A percentile compares a stretch with the other conserved stretches of the same genome.
phyloP scores from a whole-genome alignment of 92 coral and sea anemone genomes.

The Galaxea fascicularis region DNA sequence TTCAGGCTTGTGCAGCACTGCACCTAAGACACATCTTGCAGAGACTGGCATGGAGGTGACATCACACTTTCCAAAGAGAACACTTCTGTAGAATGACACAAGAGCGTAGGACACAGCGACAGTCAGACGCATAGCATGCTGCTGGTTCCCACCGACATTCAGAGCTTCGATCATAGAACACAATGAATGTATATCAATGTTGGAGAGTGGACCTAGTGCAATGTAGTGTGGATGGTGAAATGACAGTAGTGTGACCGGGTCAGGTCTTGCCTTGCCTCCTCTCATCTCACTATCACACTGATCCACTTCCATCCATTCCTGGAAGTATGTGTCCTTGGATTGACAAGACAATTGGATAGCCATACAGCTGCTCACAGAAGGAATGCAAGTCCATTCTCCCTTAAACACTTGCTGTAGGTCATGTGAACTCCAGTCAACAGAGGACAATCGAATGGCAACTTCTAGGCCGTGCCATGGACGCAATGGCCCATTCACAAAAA shows the following conservation, averaged over 20 bases:
- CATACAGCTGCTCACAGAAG: slow-evolving; percentile 45
- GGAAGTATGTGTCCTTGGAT: background rate
- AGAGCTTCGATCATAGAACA: slow-evolving; percentile 82
- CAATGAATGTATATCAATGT: slow-evolving; percentile 67
- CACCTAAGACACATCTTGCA: slow-evolving; percentile 55
- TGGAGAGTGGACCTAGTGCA: slow-evolving; percentile 54
- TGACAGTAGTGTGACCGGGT: background rate
- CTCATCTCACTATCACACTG: background rate
- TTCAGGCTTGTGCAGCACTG: background rate
- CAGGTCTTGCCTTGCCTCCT: background rate
- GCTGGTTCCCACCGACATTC: slow-evolving; percentile 42
- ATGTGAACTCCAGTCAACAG: slow-evolving; percentile 6
- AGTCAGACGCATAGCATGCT: slow-evolving; percentile 70
- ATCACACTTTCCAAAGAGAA: slow-evolving; percentile 25
- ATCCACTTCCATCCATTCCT: background rate
- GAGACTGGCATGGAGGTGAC: slow-evolving; percentile 46
- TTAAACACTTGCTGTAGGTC: slow-evolving; percentile 34
- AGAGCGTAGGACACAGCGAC: slow-evolving; percentile 65
- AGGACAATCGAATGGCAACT: slow-evolving; percentile 29
- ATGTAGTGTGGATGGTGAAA: slow-evolving; percentile 44
- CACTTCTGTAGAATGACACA: slow-evolving; percentile 51
- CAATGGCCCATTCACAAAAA: slow-evolving; percentile 21
- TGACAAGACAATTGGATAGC: slow-evolving; percentile 35
- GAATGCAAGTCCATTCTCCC: slow-evolving; percentile 29
- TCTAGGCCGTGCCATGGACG: slow-evolving; percentile 52